Evolutionary conservation across 2,113 vertebrate species (phyloP).

Genomic region (Eclectus roratus): DNA sequence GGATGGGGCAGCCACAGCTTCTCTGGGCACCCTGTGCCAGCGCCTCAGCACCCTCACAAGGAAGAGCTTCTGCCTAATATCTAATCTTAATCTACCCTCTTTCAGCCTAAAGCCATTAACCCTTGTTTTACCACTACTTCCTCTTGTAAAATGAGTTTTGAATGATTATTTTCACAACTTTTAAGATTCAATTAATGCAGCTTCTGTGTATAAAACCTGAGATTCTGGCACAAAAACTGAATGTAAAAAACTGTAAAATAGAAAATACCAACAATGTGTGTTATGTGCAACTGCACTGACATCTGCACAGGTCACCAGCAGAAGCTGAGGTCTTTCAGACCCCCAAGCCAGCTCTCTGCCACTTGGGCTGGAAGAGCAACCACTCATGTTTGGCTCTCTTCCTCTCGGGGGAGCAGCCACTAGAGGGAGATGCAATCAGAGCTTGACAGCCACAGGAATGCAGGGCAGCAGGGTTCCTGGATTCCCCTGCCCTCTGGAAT

Average conservation of each 20-base stretch:
- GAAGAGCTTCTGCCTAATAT: not conserved
- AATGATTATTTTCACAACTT: not conserved
- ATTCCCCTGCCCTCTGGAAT: not conserved
- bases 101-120: not conserved
- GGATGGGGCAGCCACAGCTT: not conserved
- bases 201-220: accelerated
- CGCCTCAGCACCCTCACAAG: not conserved
- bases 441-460: not conserved
- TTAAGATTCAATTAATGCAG: not conserved
- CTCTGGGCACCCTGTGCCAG: not conserved
- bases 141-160: not conserved
- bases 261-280: accelerated
- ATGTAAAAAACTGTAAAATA: not conserved
- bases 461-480: not conserved
- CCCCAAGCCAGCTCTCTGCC: not conserved
- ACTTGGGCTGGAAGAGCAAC: not conserved
- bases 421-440: not conserved
- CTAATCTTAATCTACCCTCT: not conserved
- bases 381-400: not conserved
- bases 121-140: not conserved
- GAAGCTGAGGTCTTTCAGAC: not conserved
- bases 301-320: not conserved
- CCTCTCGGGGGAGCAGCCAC: not conserved
- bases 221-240: not conserved
- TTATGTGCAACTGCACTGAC: not conserved